Conservation (phyloP, 2,797 vertebrate genomes). For the Chelonia mydas region DNA sequence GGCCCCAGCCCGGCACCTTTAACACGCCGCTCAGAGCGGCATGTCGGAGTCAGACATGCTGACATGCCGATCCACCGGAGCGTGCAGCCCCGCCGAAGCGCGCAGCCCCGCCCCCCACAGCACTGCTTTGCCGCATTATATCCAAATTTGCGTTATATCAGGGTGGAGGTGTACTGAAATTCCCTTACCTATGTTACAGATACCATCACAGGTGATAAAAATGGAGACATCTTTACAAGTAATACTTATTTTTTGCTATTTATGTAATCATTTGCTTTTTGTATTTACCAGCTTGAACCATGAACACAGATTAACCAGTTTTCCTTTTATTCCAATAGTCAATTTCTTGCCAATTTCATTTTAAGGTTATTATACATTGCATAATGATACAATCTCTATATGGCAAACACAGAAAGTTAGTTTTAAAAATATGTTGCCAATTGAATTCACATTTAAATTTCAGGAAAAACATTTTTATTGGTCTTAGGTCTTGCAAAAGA, state of each 20-base stretch:
- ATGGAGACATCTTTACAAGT: not conserved
- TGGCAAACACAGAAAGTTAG: not conserved
- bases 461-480: not conserved
- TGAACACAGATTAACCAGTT: constrained; percentile 41
- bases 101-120: no score
- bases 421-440: not conserved
- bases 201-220: not conserved
- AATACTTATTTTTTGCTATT: constrained; percentile 13
- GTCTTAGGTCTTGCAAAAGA: not conserved
- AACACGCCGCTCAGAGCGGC: no score
- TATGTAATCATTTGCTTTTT: constrained; percentile 39
- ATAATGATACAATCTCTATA: not conserved
- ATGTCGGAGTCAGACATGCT: no score
- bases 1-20: no score
- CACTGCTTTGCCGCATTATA: no score
- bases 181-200: constrained; percentile 45
- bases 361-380: not conserved
- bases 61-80: no score
- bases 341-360: no score
- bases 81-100: no score
- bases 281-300: constrained; percentile 35
- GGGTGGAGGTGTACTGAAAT: not conserved
- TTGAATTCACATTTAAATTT: not conserved
- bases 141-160: no score
- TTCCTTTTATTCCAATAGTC: not conserved